phyloP scores from a whole-genome alignment of 2,113 vertebrate species.

The Numida meleagris region DNA sequence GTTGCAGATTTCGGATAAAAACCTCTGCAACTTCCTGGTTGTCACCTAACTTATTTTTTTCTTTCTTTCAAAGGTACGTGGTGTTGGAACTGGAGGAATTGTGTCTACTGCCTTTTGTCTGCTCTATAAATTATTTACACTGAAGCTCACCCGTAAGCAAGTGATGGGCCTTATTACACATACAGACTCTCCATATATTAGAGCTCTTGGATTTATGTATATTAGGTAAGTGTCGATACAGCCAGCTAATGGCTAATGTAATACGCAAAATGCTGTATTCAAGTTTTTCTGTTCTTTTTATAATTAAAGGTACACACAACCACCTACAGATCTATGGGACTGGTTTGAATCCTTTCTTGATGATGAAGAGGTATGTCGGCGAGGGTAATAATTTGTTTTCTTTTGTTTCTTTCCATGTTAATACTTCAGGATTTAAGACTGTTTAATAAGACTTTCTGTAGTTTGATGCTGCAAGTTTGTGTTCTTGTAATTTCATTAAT shows the following conservation, averaged over 20 bases:
- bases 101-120: slow-evolving; percentile 98
- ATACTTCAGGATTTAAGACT: background rate
- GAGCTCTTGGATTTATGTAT: slow-evolving; percentile 99
- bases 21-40: background rate
- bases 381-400: slow-evolving; percentile 93
- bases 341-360: slow-evolving; percentile 99
- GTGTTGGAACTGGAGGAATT: slow-evolving; percentile 98
- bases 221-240: slow-evolving; percentile 85
- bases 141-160: slow-evolving; percentile 98
- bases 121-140: slow-evolving; percentile 97
- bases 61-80: slow-evolving; percentile 86
- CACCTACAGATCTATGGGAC: slow-evolving; percentile 95
- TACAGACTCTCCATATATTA: slow-evolving; percentile 97
- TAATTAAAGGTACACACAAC: slow-evolving; percentile 93
- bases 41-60: slow-evolving; percentile 23
- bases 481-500: background rate
- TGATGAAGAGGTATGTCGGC: slow-evolving; percentile 99
- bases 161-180: slow-evolving; percentile 99
- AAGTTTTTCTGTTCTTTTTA: slow-evolving; percentile 11
- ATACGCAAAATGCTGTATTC: slow-evolving; percentile 5
- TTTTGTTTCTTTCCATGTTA: slow-evolving; percentile 69
- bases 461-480: background rate
- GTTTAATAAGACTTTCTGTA: background rate
- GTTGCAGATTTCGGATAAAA: background rate
- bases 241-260: background rate